Conservation (phyloP, 2,113 vertebrate species). For the Agelaius phoeniceus region DNA sequence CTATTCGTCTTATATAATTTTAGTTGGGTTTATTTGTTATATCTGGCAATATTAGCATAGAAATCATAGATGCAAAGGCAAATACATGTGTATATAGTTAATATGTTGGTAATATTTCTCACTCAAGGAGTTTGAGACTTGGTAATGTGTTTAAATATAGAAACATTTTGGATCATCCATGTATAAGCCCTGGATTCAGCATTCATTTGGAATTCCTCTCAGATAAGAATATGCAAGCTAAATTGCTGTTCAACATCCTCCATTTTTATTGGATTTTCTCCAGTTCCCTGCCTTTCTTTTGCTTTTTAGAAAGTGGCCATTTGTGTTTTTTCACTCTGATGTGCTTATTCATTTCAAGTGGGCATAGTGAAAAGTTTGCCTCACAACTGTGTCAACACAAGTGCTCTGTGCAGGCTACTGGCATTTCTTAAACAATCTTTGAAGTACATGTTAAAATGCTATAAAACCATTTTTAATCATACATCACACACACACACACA, state of each 20-base stretch:
- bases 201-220: not conserved
- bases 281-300: not conserved
- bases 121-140: not conserved
- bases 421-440: not conserved
- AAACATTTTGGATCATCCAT: not conserved
- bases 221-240: not conserved
- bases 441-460: not conserved
- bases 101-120: not conserved
- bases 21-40: not conserved
- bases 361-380: not conserved
- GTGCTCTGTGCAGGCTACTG: not conserved
- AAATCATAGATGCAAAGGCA: not conserved
- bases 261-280: not conserved
- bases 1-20: not conserved
- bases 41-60: not conserved
- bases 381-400: not conserved
- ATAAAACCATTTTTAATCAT: not conserved
- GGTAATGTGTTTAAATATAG: not conserved
- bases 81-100: not conserved
- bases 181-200: not conserved
- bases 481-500: not conserved
- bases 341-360: not conserved
- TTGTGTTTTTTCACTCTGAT: not conserved
- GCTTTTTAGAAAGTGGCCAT: not conserved
- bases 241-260: not conserved